Base-by-base conservation (phyloP, 1,140 invertebrate species). In the Muscidifurax raptorellus region DNA sequence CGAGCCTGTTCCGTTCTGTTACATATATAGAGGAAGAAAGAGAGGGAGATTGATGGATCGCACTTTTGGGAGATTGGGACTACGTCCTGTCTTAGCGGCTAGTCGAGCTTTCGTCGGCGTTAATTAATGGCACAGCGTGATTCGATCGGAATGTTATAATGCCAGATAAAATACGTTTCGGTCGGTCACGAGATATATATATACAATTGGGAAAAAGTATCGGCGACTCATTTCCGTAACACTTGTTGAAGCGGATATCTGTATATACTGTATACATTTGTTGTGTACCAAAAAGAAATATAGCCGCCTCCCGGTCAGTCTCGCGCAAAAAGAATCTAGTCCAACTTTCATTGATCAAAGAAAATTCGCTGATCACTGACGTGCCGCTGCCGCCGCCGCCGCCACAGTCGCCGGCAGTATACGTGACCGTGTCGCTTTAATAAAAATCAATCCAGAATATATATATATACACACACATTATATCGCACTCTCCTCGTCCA, bases 281-380 rank as follows among this genome's bases (percentile, higher is more conserved):
- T 40, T 40, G 36, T 40, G 36, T 22, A 64, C 15, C 10, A 67
- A 67, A 67, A 67, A 67, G 27, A 67, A 64, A 6, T 67, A 71
- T 52, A 22, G 47, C 47, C 18, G 7, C 0, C 22, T 7, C 1
- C 7, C 52, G 6, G 52, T 7, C 52, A n/a, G n/a, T 59, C 52
- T 2, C 52, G 52, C 22, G 52, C 52, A 59, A 59, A 59, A 59
- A 59, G 52, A 59, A 59, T 32, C 71, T 72, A 72, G 71, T 18
- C 32, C 71, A 72, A 72, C 71, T 72, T 78, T 64, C 52, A 66
- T 78, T 66, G 52, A 78, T 66, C 47, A 25, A 66, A 78, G 76
- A 78, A 59, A 66, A 66, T 78, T 78, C 44, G 44, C 52, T n/a
- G 52, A 78, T 78, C 32, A n/a, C n/a, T 6, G 64, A 0, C 22